phyloP scores from a whole-genome alignment of 2,113 vertebrate genomes.

The Crocuta crocuta region DNA sequence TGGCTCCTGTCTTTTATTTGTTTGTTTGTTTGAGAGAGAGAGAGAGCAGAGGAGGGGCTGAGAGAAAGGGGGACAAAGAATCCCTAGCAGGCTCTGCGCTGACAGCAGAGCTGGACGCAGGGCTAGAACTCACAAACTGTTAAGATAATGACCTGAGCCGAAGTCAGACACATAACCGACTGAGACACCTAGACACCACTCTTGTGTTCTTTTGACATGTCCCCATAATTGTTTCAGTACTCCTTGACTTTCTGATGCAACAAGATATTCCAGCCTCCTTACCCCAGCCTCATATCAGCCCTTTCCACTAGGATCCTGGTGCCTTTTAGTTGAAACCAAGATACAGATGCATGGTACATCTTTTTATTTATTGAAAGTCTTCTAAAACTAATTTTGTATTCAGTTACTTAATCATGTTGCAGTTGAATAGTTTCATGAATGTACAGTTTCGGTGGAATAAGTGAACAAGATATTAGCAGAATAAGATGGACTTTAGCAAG shows the following conservation, averaged over 20 bases:
- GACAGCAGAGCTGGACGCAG: no score
- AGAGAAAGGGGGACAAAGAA: no score
- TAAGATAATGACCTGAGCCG: no score
- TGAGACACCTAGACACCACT: no score
- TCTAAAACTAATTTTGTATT: conserved; percentile 17
- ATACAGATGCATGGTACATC: not conserved
- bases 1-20: not conserved
- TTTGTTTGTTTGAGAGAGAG: no score
- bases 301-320: not conserved
- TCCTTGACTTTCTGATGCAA: not conserved
- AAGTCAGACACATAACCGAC: no score
- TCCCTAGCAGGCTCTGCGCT: no score
- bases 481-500: not conserved
- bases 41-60: no score
- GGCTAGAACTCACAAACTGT: no score
- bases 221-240: not conserved
- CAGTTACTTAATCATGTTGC: not conserved
- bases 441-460: conserved; percentile 6
- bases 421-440: not conserved
- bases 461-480: not conserved
- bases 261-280: not conserved
- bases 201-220: not conserved
- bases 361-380: conserved; percentile 41
- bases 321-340: not conserved
- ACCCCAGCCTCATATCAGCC: not conserved